Conservation (phyloP, 2,888 invertebrate genomes). For the Melieria omissa region DNA sequence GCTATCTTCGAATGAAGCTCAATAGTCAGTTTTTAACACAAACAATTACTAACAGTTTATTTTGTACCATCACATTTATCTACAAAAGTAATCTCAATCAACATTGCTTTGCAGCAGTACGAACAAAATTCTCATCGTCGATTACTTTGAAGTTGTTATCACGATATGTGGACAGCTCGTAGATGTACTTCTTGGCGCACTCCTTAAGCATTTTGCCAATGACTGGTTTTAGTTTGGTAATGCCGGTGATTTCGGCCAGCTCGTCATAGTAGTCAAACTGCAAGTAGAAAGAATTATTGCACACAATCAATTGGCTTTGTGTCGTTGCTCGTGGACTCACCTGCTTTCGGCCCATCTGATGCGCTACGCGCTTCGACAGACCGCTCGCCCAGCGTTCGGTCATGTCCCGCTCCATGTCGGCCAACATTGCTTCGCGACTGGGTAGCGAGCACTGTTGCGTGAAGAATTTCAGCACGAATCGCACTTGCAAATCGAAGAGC, state of each 20-base stretch:
- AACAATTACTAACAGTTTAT: not conserved
- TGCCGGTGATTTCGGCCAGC: conserved; percentile 73
- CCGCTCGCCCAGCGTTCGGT: conserved; percentile 71
- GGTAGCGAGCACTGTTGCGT: conserved; percentile 74
- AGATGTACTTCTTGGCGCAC: conserved; percentile 73
- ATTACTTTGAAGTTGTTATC: conserved; percentile 73
- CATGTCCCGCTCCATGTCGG: conserved; percentile 73
- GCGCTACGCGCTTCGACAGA: conserved; percentile 77
- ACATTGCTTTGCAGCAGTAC: not conserved
- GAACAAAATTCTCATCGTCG: conserved; percentile 69
- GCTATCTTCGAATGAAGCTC: not conserved
- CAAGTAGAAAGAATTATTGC: conserved; percentile 10
- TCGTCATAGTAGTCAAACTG: conserved; percentile 77
- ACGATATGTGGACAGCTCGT: conserved; percentile 72
- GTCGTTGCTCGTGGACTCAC: conserved; percentile 39
- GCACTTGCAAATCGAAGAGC: conserved; percentile 81
- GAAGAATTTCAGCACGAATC: conserved; percentile 75
- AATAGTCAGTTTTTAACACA: not conserved
- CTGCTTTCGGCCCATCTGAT: conserved; percentile 69
- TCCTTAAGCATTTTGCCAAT: conserved; percentile 77
- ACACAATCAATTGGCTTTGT: too few species aligned
- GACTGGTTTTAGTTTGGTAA: conserved; percentile 74
- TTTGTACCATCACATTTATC: not conserved
- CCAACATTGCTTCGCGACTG: conserved; percentile 72
- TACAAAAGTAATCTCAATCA: not conserved